These are phyloP conservation scores for Neocrepidodera transversa DNA, from an alignment of 2,888 invertebrate genomes.

Conservation along the genomic window DNA sequence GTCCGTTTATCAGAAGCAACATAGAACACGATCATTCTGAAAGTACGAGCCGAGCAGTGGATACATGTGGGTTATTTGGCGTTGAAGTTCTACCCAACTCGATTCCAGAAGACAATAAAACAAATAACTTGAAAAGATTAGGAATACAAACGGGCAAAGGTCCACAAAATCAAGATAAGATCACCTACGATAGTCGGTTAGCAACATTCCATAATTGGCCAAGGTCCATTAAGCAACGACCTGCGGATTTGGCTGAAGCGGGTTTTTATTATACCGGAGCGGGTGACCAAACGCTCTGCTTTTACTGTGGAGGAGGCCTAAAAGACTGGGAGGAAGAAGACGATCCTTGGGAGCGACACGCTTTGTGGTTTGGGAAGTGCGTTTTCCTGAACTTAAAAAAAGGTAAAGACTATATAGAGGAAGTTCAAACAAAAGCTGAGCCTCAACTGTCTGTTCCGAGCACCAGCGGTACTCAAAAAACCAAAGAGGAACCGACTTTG, in stretches of 20 bases:
- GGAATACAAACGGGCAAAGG: slow-evolving; percentile 50
- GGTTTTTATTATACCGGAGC: slow-evolving; percentile 90
- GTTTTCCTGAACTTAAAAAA: slow-evolving; percentile 81
- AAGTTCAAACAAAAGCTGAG: slow-evolving; percentile 39
- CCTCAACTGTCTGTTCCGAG: slow-evolving; percentile 26
- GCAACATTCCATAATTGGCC: slow-evolving; percentile 84
- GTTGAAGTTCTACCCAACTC: slow-evolving; percentile 56
- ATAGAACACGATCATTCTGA: slow-evolving; percentile 53
- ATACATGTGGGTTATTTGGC: slow-evolving; percentile 57
- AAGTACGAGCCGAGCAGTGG: slow-evolving; percentile 47
- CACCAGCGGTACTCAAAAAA: slow-evolving; percentile 26
- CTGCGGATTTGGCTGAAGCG: slow-evolving; percentile 82
- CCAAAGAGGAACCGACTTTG: slow-evolving; percentile 23
- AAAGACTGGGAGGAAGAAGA: slow-evolving; percentile 93
- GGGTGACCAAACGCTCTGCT: slow-evolving; percentile 90
- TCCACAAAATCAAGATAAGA: slow-evolving; percentile 69
- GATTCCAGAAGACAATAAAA: slow-evolving; percentile 50
- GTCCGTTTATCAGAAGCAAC: slow-evolving; percentile 69
- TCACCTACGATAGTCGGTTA: slow-evolving; percentile 73
- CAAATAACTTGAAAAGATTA: slow-evolving; percentile 46
- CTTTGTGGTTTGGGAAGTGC: slow-evolving; percentile 90
- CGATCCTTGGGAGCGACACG: slow-evolving; percentile 95
- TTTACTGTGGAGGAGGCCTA: slow-evolving; percentile 91
- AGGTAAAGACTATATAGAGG: slow-evolving; percentile 75
- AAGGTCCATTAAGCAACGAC: slow-evolving; percentile 77